A percentile compares a stretch with the other conserved stretches of the same genome.
phyloP scores from a whole-genome alignment of 2,888 invertebrate species.

The Rhingia campestris region DNA sequence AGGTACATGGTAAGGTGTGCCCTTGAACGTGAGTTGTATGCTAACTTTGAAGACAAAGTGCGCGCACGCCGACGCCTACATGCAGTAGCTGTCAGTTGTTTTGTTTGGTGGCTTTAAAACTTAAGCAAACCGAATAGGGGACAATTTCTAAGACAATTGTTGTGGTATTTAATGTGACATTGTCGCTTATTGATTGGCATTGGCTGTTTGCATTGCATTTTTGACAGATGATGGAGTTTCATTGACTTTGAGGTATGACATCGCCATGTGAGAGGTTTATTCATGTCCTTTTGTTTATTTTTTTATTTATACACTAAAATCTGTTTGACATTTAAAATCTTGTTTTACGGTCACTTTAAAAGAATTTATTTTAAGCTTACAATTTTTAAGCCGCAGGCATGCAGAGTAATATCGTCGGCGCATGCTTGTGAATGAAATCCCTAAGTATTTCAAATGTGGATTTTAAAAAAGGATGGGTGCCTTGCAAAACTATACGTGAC shows the following conservation, averaged over 20 bases:
- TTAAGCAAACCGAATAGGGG: conserved; percentile 13
- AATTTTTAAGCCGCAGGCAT: too few relatives aligned
- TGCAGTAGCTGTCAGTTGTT: conserved; percentile 2
- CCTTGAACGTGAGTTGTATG: conserved; percentile 69
- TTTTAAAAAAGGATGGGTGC: too few relatives aligned
- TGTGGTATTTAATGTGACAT: conserved; percentile 23
- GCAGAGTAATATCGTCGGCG: too few relatives aligned
- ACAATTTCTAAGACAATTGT: conserved; percentile 13
- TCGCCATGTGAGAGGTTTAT: background rate
- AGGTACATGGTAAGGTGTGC: conserved; percentile 37
- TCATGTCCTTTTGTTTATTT: too few relatives aligned
- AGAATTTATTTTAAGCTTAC: too few relatives aligned
- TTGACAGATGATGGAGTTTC: conserved; percentile 21
- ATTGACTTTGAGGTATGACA: background rate
- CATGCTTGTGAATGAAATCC: too few relatives aligned
- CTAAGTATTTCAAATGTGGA: too few relatives aligned
- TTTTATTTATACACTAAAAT: too few relatives aligned
- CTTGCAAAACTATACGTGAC: too few relatives aligned
- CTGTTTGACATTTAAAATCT: too few relatives aligned
- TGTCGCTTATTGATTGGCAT: conserved; percentile 25
- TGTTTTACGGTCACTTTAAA: too few relatives aligned
- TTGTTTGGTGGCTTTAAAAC: background rate
- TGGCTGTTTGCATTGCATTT: conserved; percentile 30
- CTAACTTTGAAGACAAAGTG: conserved; percentile 53
- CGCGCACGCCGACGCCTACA: conserved; percentile 40